Evolutionary conservation across 2,113 vertebrate species (phyloP).

Genomic region (Ammodytes marinus): DNA sequence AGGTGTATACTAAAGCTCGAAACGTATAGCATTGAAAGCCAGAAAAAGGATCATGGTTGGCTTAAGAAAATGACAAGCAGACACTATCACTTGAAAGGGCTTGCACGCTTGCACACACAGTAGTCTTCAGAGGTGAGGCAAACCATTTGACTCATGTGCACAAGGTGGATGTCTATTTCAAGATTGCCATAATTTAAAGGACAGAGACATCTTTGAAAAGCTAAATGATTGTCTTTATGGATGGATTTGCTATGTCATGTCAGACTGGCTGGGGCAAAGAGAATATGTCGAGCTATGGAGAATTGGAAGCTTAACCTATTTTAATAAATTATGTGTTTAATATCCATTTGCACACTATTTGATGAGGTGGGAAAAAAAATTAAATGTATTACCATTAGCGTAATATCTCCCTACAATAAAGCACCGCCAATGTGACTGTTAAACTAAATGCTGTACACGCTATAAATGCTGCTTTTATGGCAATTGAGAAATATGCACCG

Average conservation of each 20-base stretch:
- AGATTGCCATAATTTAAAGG: slow-evolving; percentile 62
- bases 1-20: neutral
- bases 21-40: neutral
- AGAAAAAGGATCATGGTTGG: slow-evolving; percentile 5
- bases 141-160: slow-evolving; percentile 58
- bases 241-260: too few species aligned
- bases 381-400: slow-evolving; percentile 28
- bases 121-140: slow-evolving; percentile 45
- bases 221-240: slow-evolving; percentile 40
- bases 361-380: slow-evolving; percentile 2
- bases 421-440: neutral
- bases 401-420: slow-evolving; percentile 19
- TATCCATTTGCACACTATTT: slow-evolving; percentile 31
- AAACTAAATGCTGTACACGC: slow-evolving; percentile 2
- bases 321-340: slow-evolving; percentile 21
- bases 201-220: slow-evolving; percentile 48
- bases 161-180: slow-evolving; percentile 70
- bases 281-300: neutral
- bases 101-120: slow-evolving; percentile 48
- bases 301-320: slow-evolving; percentile 33
- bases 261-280: neutral
- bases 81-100: slow-evolving; percentile 61
- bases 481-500: slow-evolving; percentile 68
- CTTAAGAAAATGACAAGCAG: slow-evolving; percentile 45
- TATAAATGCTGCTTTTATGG: slow-evolving; percentile 40